Evolutionary conservation across 37 sponge, comb jelly and placozoan genomes (phyloP), one percentile per base, ranked within the genome.

Genomic region (Chondrilla cf. caribensis): DNA sequence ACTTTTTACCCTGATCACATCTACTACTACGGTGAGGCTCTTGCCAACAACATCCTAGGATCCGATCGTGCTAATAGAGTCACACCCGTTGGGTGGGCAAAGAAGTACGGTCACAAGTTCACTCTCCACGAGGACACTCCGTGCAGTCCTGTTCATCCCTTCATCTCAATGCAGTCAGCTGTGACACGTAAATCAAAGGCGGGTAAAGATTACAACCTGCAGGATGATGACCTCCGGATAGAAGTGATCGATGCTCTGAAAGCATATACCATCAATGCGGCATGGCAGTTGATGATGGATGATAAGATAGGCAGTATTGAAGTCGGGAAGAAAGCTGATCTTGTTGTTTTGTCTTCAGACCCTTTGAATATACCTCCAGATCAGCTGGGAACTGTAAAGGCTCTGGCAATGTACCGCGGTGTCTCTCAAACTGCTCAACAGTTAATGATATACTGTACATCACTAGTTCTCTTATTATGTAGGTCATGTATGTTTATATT

Each of bases 301-400:
- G 35, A 82, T 18, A 57, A 87, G 40, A 54, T 90, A n/a, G 90
- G 90, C 2, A 87, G 85, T 54, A 37, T 90, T 51, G 84, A 83
- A 60, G 91, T 90, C 60, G 91, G 91, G 7, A 90, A 90, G 55
- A n/a, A 83, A 15, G 91, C 91, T 19, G 91, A 90, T 79, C 67
- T 90, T 28, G 87, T 87, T 15, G 51, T 90, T 40, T 58, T 90
- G 2, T 84, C 87, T 14, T 43, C 38, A 2, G 83, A 90, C 43
- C 91, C 91, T 0, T 59, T 58, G 59, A 65, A 58, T 55, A 84
- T 90, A 37, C 8, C 57, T 40, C 73, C 73, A 76, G 88, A 83
- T 0, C 0, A 84, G 44, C 79, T 87, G n/a, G 71, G 25, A 25
- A 43, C 31, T 8, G 78, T 87, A 2, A 22, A 83, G 44, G 88